Conservation (phyloP, 2,797 vertebrate species). For the Typhlichthys eigenmanni region DNA sequence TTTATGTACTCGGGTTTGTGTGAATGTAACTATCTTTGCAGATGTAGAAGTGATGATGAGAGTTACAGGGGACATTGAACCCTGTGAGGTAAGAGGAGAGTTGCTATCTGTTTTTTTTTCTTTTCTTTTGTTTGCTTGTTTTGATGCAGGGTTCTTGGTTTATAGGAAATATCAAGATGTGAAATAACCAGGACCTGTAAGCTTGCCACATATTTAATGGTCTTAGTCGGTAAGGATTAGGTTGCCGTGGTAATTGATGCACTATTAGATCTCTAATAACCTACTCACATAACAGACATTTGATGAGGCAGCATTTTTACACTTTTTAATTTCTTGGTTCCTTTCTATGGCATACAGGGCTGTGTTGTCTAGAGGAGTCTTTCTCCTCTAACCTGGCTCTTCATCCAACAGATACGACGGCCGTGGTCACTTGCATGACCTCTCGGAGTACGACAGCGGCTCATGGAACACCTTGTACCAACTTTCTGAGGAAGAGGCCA, state of each 20-base stretch:
- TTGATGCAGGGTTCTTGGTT: constrained; percentile 59
- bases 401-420: constrained; percentile 96
- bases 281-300: constrained; percentile 31
- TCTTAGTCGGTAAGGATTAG: constrained; percentile 20
- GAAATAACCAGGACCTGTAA: constrained; percentile 42
- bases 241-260: constrained; percentile 18
- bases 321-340: constrained; percentile 46
- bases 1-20: constrained; percentile 99
- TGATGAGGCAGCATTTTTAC: constrained; percentile 55
- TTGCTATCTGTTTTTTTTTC: constrained; percentile 65
- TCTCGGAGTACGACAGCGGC: constrained; percentile 97
- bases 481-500: constrained; percentile 95
- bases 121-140: constrained; percentile 33
- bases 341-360: constrained; percentile 72
- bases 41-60: constrained; percentile 77
- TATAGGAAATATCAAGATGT: constrained; percentile 54
- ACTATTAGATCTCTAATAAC: too few species aligned
- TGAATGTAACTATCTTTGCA: constrained; percentile 92
- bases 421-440: constrained; percentile 99
- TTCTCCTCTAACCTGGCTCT: constrained; percentile 77
- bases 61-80: constrained; percentile 80
- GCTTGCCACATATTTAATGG: constrained; percentile 48
- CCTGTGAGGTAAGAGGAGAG: constrained; percentile 92
- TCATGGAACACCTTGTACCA: constrained; percentile 98
- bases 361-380: constrained; percentile 41